Percentiles rank a stretch among this genome's conserved stretches.
These are phyloP conservation scores for Phoxinus dragarum DNA, from an alignment of 2,797 vertebrate species.

Conservation along the genomic window DNA sequence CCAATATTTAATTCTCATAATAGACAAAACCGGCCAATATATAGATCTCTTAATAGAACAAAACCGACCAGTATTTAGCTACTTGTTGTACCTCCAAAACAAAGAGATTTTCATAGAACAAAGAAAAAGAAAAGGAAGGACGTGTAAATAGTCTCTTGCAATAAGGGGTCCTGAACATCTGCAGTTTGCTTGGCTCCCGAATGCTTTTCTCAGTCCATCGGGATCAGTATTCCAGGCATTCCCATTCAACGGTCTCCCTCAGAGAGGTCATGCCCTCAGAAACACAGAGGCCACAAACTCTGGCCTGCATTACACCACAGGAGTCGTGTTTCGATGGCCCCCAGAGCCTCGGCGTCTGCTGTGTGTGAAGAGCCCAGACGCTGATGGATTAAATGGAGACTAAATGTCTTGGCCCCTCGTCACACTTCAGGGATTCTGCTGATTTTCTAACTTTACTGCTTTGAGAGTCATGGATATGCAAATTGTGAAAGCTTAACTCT, in stretches of 20 bases:
- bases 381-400: slow-evolving; percentile 14
- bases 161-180: slow-evolving; percentile 35
- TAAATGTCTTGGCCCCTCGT: background rate
- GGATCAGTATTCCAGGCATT: slow-evolving; percentile 43
- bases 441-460: background rate
- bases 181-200: slow-evolving; percentile 3
- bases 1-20: background rate
- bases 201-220: background rate
- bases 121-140: background rate
- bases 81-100: background rate
- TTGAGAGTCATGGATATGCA: background rate
- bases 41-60: background rate
- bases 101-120: slow-evolving; percentile 7
- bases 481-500: background rate
- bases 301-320: background rate
- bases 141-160: background rate
- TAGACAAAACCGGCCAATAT: too few species aligned
- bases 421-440: slow-evolving; percentile 9
- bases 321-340: background rate
- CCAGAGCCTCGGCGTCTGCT: background rate
- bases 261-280: slow-evolving; percentile 35
- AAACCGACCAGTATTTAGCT: too few species aligned
- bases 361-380: background rate
- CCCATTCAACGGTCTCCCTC: slow-evolving; percentile 5
- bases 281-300: slow-evolving; percentile 17